These are phyloP conservation scores for Ameiurus melas DNA, from an alignment of 2,113 vertebrate species.

Conservation along the genomic window DNA sequence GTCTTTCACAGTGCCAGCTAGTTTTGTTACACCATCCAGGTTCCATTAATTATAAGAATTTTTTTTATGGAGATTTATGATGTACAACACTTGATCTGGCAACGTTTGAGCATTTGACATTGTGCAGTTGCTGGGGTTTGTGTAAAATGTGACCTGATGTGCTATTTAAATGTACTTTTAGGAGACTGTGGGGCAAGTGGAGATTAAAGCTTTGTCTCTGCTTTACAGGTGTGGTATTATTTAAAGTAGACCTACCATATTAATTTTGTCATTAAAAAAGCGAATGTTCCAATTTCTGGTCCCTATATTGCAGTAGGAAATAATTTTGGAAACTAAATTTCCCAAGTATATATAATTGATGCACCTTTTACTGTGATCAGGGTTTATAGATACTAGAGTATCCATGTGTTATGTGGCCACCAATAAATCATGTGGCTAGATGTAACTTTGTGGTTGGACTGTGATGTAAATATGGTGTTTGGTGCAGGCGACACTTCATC, in stretches of 20 bases:
- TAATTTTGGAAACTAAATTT: neutral
- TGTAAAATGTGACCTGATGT: slow-evolving; percentile 13
- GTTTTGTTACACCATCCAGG: neutral
- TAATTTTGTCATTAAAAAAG: neutral
- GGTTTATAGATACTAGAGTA: no score
- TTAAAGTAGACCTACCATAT: neutral
- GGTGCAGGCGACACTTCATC: slow-evolving; percentile 82
- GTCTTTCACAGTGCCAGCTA: neutral
- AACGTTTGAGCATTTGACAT: neutral
- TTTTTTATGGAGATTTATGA: neutral
- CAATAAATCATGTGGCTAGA: neutral
- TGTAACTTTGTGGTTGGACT: neutral
- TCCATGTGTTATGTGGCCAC: neutral
- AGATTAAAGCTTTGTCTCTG: slow-evolving; percentile 89
- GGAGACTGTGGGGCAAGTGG: slow-evolving; percentile 95
- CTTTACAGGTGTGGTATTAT: slow-evolving; percentile 77
- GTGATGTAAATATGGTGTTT: slow-evolving; percentile 8
- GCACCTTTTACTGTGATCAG: neutral
- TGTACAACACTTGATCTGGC: neutral
- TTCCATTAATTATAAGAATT: neutral
- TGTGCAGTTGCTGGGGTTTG: neutral
- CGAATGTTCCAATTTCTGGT: neutral
- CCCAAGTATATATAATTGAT: neutral
- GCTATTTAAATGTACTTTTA: slow-evolving; percentile 49
- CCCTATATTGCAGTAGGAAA: neutral